Base-by-base conservation (phyloP, 2,113 vertebrate species). In the pig (Sus scrofa) region DNA sequence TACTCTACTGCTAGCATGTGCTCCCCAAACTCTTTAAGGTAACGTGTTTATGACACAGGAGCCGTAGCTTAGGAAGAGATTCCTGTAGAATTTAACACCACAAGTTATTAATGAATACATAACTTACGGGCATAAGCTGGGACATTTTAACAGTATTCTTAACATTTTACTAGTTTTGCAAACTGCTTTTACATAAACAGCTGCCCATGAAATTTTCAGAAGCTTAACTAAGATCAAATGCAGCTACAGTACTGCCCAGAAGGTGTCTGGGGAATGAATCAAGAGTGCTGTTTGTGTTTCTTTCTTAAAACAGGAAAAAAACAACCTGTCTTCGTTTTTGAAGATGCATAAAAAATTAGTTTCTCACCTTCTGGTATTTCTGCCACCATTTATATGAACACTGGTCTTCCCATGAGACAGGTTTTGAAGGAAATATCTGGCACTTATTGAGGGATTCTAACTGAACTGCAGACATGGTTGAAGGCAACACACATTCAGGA, bases 401-500 rank as follows among this genome's bases (percentile, higher is more conserved):
- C 93, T 98, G 98, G 98, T 99, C 98, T 97, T 98, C 98, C 98
- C 98, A 98, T 1, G 97, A 92, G 1, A 93, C 89, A 44, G 99
- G 98, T 94, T 98, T 99, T 26, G 98, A 98, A n/a, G 99, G 99
- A 82, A 98, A 89, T 34, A 99, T 27, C n/a, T 99, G 99, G 97
- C 99, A 98, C 54, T 98, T 98, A 96, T 98, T 99, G 78, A 99
- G 99, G 12, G 99, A 99, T 18, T 98, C 98, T 65, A 99, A 98
- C 98, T 99, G 99, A 84, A 99, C 98, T 13, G 99, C 99, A 82
- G 99, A 97, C 98, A 99, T 99, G 1, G 99, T 99, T 70, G 99
- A 99, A 20, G 99, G 99, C 96, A 99, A 98, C 93, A 99, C 99
- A 81, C 99, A 97, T 91, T 99, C 99, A 0, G 99, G 99, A 78